These are phyloP conservation scores for Nothocercus julius DNA, from an alignment of 2,113 vertebrate genomes.

Conservation along the genomic window DNA sequence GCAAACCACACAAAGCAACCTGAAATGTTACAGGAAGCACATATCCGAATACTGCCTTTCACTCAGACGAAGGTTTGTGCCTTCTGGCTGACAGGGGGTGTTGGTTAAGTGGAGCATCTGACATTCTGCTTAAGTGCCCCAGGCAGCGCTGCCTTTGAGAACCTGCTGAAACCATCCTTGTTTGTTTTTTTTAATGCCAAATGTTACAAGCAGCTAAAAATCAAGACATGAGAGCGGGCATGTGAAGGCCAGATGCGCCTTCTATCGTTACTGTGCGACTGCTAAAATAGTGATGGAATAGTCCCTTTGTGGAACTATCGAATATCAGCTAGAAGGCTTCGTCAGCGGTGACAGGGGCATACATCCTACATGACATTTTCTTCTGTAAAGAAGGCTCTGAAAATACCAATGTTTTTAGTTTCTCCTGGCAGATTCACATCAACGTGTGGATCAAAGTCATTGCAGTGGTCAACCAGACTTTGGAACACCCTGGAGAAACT, in stretches of 20 bases:
- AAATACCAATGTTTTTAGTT: neutral
- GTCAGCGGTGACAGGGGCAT: neutral
- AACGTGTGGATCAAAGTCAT: neutral
- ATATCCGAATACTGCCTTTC: neutral
- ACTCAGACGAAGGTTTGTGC: too few species aligned
- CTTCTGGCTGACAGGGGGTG: neutral
- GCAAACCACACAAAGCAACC: neutral
- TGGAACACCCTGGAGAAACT: neutral
- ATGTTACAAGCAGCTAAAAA: neutral
- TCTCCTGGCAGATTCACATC: neutral
- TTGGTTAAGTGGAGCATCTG: neutral
- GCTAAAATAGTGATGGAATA: neutral
- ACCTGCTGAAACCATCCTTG: rapidly evolving
- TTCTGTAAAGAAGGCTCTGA: neutral
- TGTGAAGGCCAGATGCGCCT: too few species aligned
- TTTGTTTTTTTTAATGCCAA: neutral
- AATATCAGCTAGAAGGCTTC: neutral
- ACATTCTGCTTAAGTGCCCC: neutral
- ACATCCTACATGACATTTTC: neutral
- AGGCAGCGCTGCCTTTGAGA: neutral
- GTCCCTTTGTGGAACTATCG: neutral
- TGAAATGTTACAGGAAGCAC: rapidly evolving
- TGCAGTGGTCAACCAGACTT: neutral
- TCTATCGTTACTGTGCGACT: neutral
- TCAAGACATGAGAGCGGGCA: neutral